phyloP scores from a whole-genome alignment of 2,888 invertebrate species.

The Syrista parreyssii region DNA sequence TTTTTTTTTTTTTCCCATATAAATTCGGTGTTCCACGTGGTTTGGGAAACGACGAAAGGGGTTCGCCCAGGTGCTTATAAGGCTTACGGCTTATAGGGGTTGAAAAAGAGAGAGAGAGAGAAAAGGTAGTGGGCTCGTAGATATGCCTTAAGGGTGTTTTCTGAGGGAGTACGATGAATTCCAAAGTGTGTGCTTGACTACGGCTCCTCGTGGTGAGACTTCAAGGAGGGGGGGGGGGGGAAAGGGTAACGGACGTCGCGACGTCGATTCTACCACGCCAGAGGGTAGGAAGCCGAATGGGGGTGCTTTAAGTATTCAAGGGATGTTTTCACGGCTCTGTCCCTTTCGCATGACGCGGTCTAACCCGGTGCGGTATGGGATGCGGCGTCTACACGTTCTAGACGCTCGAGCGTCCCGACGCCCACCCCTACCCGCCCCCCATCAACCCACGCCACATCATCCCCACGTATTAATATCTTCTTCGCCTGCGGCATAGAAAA shows the following conservation, averaged over 20 bases:
- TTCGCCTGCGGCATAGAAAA: not conserved
- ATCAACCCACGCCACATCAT: slow-evolving; percentile 32
- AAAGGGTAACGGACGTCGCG: not conserved
- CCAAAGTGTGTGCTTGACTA: not conserved
- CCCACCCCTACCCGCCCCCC: slow-evolving; percentile 16
- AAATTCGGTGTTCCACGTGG: not conserved
- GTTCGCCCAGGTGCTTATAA: not conserved
- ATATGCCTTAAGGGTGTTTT: not conserved
- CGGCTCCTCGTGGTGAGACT: not conserved
- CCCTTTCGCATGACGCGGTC: slow-evolving; percentile 39
- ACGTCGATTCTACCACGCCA: not conserved
- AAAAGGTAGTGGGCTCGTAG: not conserved
- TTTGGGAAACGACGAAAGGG: not conserved
- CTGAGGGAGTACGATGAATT: not conserved
- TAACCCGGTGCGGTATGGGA: slow-evolving; percentile 40
- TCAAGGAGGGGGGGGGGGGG: accelerated
- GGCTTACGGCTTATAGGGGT: not conserved
- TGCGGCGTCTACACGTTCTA: slow-evolving; percentile 29
- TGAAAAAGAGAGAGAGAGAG: not conserved
- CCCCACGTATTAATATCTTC: slow-evolving; percentile 2
- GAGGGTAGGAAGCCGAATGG: not conserved
- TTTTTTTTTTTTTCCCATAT: not conserved
- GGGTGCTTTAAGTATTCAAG: slow-evolving; percentile 41
- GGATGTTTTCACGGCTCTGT: slow-evolving; percentile 49
- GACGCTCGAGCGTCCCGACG: not conserved